These are phyloP conservation scores for Drosophila vallismaia DNA, from an alignment of 2,888 invertebrate species.

Conservation along the genomic window DNA sequence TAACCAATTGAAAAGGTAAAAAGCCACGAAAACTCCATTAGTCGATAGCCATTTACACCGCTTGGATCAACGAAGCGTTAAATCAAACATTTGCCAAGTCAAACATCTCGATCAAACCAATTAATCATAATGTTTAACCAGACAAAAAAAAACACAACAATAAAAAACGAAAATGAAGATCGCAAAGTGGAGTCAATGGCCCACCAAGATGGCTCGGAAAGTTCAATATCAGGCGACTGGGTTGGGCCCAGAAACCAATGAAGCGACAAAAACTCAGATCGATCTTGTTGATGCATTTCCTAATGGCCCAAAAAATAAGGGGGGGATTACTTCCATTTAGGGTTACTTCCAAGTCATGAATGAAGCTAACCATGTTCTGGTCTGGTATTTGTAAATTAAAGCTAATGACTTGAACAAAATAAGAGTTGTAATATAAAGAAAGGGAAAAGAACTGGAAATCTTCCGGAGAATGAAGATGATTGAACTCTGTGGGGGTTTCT, in stretches of 20 bases:
- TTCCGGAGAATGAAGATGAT: slow-evolving; percentile 45
- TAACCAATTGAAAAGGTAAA: background rate
- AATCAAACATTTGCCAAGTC: slow-evolving; percentile 62
- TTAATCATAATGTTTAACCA: slow-evolving; percentile 70
- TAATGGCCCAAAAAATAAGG: slow-evolving; percentile 16
- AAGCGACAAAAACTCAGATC: slow-evolving; percentile 43
- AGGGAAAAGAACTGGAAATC: slow-evolving; percentile 32
- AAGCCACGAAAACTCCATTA: slow-evolving; percentile 34
- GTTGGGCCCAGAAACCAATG: slow-evolving; percentile 36
- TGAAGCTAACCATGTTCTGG: slow-evolving; percentile 56
- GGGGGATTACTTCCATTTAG: slow-evolving; percentile 19
- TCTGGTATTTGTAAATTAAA: slow-evolving; percentile 69
- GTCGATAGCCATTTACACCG: slow-evolving; percentile 24
- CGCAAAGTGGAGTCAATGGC: slow-evolving; percentile 42
- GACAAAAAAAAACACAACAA: slow-evolving; percentile 47
- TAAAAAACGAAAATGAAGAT: slow-evolving; percentile 38
- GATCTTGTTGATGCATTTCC: slow-evolving; percentile 41
- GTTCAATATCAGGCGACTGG: slow-evolving; percentile 34
- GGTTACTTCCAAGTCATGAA: slow-evolving; percentile 54
- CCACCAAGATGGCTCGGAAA: slow-evolving; percentile 37
- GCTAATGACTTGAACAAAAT: slow-evolving; percentile 78
- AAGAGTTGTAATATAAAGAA: slow-evolving; percentile 36
- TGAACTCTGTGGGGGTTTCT: slow-evolving; percentile 26
- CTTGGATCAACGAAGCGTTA: slow-evolving; percentile 56
- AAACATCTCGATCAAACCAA: slow-evolving; percentile 63